A percentile compares a stretch with the other conserved stretches of the same genome.
Conservation (phyloP, 2,888 invertebrate genomes). For the Oxystoma pomonae region DNA sequence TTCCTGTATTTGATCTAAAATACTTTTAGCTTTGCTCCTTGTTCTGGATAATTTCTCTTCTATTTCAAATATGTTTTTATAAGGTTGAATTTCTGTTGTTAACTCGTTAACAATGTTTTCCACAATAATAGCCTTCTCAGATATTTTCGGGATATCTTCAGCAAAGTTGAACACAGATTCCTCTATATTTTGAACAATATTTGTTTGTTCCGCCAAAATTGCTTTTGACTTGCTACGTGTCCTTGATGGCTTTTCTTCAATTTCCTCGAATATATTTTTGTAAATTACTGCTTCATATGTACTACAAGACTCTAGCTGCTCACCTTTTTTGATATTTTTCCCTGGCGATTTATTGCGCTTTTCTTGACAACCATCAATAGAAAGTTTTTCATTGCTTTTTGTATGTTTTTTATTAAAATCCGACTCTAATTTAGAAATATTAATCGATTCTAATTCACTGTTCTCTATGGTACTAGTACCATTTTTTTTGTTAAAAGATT, state of each 20-base stretch:
- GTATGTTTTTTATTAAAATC: too few species aligned
- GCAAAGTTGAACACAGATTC: not conserved
- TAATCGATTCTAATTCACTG: too few species aligned
- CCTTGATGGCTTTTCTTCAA: not conserved
- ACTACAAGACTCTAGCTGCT: not conserved
- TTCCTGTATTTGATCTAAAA: not conserved
- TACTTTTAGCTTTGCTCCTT: constrained; percentile 5
- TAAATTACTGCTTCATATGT: not conserved
- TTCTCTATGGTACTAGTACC: too few species aligned
- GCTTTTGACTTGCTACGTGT: not conserved
- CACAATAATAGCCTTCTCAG: constrained; percentile 10
- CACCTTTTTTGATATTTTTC: not conserved
- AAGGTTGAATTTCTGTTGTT: not conserved
- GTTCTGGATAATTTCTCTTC: constrained; percentile 12
- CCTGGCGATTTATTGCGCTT: not conserved
- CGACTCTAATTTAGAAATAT: too few species aligned
- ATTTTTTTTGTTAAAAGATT: too few species aligned
- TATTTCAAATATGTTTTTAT: constrained; percentile 10
- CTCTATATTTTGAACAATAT: not conserved
- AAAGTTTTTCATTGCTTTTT: too few species aligned
- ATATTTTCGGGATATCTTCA: not conserved
- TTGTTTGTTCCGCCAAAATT: not conserved
- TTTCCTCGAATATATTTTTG: not conserved
- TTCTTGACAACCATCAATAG: not conserved
- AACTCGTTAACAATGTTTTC: not conserved